Conservation (phyloP, 1,140 invertebrate species). For the Drosophila bipectinata region DNA sequence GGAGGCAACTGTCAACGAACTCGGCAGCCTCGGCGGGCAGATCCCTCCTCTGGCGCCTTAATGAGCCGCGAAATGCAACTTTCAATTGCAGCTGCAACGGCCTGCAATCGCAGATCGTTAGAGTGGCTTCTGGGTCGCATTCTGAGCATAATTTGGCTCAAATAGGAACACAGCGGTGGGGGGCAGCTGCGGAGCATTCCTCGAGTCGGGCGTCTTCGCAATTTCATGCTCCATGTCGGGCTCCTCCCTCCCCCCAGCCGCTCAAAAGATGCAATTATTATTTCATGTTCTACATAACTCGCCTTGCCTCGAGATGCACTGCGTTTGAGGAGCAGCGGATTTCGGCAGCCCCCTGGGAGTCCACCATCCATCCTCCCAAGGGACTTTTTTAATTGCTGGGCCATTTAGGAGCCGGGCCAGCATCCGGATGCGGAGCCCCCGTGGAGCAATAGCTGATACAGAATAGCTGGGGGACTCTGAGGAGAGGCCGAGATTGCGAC, state of each 20-base stretch:
- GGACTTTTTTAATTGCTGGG: neutral
- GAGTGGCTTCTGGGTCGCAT: constrained; percentile 28
- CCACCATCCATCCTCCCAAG: neutral
- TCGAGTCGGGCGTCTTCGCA: constrained; percentile 23
- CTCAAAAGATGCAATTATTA: constrained; percentile 40
- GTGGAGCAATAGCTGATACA: neutral
- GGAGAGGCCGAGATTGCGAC: neutral
- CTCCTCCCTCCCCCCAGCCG: too few species aligned
- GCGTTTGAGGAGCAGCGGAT: neutral
- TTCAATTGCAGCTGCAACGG: constrained; percentile 45
- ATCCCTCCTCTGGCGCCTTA: constrained; percentile 7
- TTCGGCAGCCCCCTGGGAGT: neutral
- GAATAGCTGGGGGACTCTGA: constrained; percentile 1
- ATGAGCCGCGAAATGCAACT: constrained; percentile 42
- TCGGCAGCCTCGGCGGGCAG: constrained; percentile 1
- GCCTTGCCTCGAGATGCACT: constrained; percentile 6
- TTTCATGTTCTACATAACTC: constrained; percentile 56
- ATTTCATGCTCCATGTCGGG: constrained; percentile 29
- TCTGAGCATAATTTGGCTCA: constrained; percentile 42
- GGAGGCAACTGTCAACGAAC: constrained; percentile 22
- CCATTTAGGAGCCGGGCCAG: neutral
- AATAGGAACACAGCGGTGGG: constrained; percentile 22
- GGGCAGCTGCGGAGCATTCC: neutral
- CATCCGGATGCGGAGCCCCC: neutral
- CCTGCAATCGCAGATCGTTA: constrained; percentile 9